These are phyloP conservation scores for Platynereis dumerilii DNA, from an alignment of 2,888 invertebrate species.

Conservation along the genomic window DNA sequence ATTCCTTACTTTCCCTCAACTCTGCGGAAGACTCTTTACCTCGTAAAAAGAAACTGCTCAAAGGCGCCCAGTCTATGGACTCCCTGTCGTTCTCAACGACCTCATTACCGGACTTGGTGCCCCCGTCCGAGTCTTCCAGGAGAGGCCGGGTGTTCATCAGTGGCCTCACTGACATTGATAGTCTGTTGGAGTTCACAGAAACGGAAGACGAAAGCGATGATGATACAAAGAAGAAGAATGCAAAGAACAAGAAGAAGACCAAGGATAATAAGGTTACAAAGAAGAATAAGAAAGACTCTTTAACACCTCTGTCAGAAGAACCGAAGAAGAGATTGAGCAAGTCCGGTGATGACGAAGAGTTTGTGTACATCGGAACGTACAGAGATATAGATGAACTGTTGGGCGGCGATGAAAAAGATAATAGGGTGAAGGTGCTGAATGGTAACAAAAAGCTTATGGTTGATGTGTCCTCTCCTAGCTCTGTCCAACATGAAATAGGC, in stretches of 20 bases:
- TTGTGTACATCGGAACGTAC: slow-evolving; percentile 29
- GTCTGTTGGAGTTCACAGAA: slow-evolving; percentile 48
- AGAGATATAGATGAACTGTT: slow-evolving; percentile 35
- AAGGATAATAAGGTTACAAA: background rate
- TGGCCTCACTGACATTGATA: slow-evolving; percentile 47
- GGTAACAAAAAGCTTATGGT: slow-evolving; percentile 18
- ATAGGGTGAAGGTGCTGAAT: slow-evolving; percentile 16
- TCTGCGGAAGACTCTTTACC: slow-evolving; percentile 27
- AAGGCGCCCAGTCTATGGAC: slow-evolving; percentile 29
- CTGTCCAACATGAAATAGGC: slow-evolving; percentile 12
- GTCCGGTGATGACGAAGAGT: slow-evolving; percentile 14
- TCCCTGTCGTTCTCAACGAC: slow-evolving; percentile 22
- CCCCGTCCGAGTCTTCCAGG: slow-evolving; percentile 22
- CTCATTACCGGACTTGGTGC: slow-evolving; percentile 35
- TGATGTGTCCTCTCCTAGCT: background rate
- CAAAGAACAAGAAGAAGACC: background rate
- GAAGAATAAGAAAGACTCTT: background rate
- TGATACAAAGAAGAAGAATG: slow-evolving; percentile 17
- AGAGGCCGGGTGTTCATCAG: slow-evolving; percentile 35
- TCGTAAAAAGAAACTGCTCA: slow-evolving; percentile 8
- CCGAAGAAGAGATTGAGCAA: background rate
- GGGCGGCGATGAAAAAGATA: slow-evolving; percentile 27
- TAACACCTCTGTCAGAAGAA: slow-evolving; percentile 9
- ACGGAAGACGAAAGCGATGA: slow-evolving; percentile 41
- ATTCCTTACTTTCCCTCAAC: slow-evolving; percentile 21